These are phyloP conservation scores for Cryptotermes secundus DNA, from an alignment of 1,140 invertebrate species.

Conservation along the genomic window DNA sequence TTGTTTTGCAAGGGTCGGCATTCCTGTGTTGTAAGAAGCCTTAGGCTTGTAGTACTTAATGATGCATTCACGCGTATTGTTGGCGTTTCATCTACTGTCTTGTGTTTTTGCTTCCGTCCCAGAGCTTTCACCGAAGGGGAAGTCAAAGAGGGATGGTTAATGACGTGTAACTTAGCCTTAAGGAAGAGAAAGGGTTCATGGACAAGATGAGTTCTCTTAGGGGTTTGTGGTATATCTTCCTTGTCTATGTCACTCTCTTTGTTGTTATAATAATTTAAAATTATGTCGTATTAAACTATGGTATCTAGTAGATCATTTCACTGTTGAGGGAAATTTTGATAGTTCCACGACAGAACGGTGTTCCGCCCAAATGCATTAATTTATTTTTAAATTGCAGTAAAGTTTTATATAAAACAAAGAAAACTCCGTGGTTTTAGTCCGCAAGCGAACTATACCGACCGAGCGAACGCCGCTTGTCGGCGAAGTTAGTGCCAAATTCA, in stretches of 20 bases:
- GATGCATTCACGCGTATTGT: neutral
- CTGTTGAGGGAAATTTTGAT: neutral
- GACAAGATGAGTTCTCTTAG: neutral
- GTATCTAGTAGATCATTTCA: neutral
- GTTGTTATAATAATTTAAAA: neutral
- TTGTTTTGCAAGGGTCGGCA: neutral
- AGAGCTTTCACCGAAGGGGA: neutral
- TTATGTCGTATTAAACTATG: neutral
- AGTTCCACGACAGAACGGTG: no score
- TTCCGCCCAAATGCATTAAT: neutral
- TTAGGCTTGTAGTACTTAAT: neutral
- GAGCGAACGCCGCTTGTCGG: no score
- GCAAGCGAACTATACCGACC: no score
- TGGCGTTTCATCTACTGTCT: constrained; percentile 7
- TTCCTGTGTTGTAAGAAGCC: neutral
- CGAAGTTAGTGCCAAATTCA: no score
- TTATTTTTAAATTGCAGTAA: neutral
- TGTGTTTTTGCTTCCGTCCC: neutral
- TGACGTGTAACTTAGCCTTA: constrained; percentile 6
- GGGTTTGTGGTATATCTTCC: neutral
- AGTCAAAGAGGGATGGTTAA: neutral
- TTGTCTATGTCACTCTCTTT: neutral
- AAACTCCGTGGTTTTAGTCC: no score
- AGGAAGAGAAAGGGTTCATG: neutral
- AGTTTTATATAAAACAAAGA: no score